Conservation (phyloP, 2,113 vertebrate species). For the Anhinga rufa region DNA sequence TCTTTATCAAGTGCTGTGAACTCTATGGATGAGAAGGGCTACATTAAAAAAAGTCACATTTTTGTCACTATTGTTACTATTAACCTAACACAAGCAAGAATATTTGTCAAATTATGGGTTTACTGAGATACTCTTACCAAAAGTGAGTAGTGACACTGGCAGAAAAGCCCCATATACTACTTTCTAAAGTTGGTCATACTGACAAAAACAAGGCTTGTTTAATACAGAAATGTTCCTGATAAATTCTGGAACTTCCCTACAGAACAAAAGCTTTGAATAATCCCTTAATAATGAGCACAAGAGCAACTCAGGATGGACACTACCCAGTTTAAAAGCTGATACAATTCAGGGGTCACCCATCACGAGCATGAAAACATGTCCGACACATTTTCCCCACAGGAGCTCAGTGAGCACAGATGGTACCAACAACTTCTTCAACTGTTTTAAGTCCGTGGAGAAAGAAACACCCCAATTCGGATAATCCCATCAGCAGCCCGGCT, state of each 20-base stretch:
- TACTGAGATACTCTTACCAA: neutral
- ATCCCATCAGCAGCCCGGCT: neutral
- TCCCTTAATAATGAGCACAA: neutral
- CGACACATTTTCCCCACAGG: neutral
- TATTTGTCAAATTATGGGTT: neutral
- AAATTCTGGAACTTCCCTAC: neutral
- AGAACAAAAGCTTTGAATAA: neutral
- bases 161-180: neutral
- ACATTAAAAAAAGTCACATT: neutral
- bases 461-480: rapidly evolving
- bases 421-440: neutral
- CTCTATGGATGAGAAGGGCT: neutral
- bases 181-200: neutral
- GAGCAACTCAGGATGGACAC: neutral
- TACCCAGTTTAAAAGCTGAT: neutral
- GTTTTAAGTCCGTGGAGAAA: neutral
- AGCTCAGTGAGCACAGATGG: neutral
- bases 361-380: neutral
- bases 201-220: neutral
- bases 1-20: neutral
- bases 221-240: neutral
- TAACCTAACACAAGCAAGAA: neutral
- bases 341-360: neutral
- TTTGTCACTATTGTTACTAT: neutral
- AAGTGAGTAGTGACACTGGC: neutral